phyloP scores from a whole-genome alignment of 2,888 invertebrate species.

The Gnatocerus cornutus region DNA sequence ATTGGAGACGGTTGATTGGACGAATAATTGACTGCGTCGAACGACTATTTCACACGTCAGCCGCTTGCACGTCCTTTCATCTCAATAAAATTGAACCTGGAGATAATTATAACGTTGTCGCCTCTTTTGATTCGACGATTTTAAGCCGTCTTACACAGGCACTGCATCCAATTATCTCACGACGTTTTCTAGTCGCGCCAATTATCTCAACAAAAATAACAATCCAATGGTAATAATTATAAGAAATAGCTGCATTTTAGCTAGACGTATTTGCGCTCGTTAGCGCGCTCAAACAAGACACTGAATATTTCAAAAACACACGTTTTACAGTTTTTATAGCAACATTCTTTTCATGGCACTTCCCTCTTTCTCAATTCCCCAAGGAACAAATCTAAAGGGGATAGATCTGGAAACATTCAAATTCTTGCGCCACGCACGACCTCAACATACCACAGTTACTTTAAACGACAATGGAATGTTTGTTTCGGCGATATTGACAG shows the following conservation, averaged over 20 bases:
- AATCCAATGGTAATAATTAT: too few relatives aligned
- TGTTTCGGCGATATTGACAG: constrained; percentile 16
- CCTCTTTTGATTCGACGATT: constrained; percentile 45
- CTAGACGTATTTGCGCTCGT: too few relatives aligned
- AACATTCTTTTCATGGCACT: constrained; percentile 26
- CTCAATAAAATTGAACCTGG: constrained; percentile 51
- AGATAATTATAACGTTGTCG: constrained; percentile 49
- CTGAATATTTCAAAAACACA: constrained; percentile 24
- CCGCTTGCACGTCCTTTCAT: constrained; percentile 56
- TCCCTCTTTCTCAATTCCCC: constrained; percentile 25
- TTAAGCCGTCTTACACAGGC: constrained; percentile 37
- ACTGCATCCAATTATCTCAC: constrained; percentile 44
- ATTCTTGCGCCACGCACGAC: constrained; percentile 27
- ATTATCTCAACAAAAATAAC: neutral
- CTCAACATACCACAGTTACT: constrained; percentile 16
- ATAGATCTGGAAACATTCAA: constrained; percentile 27
- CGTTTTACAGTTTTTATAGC: constrained; percentile 28
- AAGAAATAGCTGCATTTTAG: constrained; percentile 2
- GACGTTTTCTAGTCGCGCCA: constrained; percentile 3
- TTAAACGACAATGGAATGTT: neutral
- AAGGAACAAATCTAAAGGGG: constrained; percentile 37
- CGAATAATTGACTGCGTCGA: constrained; percentile 64
- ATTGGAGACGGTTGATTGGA: constrained; percentile 65
- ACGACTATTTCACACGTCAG: constrained; percentile 61
- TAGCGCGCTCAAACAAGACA: constrained; percentile 3